Evolutionary conservation across 2,113 vertebrate species (phyloP), one percentile per base, ranked within the genome.

Genomic region (Hiodon alosoides): DNA sequence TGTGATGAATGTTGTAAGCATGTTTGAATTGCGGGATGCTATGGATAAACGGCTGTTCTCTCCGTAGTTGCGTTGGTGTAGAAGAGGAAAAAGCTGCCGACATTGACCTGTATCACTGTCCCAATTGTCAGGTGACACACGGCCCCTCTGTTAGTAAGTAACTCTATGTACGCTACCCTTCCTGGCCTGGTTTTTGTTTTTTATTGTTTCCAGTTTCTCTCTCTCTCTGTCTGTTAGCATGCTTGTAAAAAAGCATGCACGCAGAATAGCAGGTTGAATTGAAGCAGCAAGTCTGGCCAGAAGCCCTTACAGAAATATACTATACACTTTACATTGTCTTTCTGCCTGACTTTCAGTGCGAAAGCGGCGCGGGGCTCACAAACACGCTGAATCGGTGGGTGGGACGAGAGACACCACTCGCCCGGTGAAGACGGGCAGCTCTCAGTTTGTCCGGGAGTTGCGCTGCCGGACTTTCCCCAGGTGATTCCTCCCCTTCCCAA

Each of bases 71-170:
- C 85, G 95, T 97, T 73, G 95, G 94, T 69, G 95, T 97, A 13
- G 95, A 97, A 78, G 95, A 97, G 68, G 93, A 95, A 31, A 94
- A 93, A 72, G 93, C 95, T n/a, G 89, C 94, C 71, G 93, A 96
- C 17, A 97, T 97, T 78, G 95, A 97, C 76, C 88, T 95, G 55
- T 97, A 96, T 85, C 95, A 97, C 79, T 97, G 95, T 78, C 95
- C 95, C 6, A 95, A 95, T 84, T 97, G 95, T 86, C 92, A 94
- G 79, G 90, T 95, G 77, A 90, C 90, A 74, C 94, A 95, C 79
- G 95, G 95, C 5, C 95, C 95, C 3, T 94, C 95, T 76, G 92
- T 97, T 81, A 92, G 91, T 92, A 87, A 91, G 91, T 92, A 68
- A 58, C 3, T 8, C 3, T 68, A 11, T 66, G 9, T 58, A 5